Conservation (phyloP, 2,888 invertebrate species). For the Heliconius charithonia region DNA sequence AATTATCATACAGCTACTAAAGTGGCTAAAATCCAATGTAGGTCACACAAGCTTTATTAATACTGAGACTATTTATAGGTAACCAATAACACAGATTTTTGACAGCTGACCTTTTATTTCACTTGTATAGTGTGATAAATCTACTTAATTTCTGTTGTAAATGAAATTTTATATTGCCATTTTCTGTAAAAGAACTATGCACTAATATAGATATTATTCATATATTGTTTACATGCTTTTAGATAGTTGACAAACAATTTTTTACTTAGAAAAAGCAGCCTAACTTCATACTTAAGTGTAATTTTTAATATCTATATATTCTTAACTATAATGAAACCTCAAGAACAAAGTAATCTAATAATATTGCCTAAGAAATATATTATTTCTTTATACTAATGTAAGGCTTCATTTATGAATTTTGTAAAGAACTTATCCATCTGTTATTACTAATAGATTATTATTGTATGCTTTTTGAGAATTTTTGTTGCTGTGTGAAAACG, state of each 20-base stretch:
- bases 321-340: constrained; percentile 8
- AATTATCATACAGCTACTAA: too few species aligned
- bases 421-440: not conserved
- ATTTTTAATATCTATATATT: not conserved
- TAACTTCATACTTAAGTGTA: not conserved
- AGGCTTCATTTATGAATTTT: constrained; percentile 33
- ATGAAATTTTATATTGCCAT: not conserved
- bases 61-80: constrained; percentile 23
- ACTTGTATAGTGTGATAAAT: not conserved
- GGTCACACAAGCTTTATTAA: constrained; percentile 16
- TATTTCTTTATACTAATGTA: constrained; percentile 26
- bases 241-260: not conserved
- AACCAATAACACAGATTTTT: constrained; percentile 26
- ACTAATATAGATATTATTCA: not conserved
- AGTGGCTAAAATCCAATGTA: constrained; percentile 24
- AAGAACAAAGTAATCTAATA: constrained; percentile 36
- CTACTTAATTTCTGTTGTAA: not conserved
- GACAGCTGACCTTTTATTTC: constrained; percentile 17
- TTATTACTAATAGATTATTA: not conserved
- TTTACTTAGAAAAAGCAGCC: not conserved
- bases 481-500: too few species aligned
- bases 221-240: not conserved
- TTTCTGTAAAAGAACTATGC: not conserved
- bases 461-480: not conserved
- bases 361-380: constrained; percentile 23